phyloP scores from a whole-genome alignment of 1,140 invertebrate species.

The Drosophila melanica region DNA sequence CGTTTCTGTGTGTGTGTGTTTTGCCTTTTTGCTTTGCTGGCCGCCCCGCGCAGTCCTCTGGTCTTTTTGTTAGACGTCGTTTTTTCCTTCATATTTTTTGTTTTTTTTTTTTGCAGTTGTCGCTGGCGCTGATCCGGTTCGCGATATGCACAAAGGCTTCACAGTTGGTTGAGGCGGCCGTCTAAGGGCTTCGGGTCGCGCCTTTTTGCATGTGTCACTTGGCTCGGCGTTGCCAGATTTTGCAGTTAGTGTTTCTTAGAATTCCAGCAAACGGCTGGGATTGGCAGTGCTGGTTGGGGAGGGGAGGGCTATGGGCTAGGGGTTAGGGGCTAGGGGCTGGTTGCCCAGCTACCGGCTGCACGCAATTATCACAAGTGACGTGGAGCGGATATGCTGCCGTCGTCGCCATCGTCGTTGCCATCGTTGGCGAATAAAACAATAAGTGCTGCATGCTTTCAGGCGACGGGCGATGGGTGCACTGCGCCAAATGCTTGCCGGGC shows the following conservation, averaged over 20 bases:
- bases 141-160: constrained; percentile 79
- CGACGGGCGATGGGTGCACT: constrained; percentile 52
- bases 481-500: constrained; percentile 72
- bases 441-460: constrained; percentile 80
- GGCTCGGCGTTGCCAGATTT: constrained; percentile 67
- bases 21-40: constrained; percentile 3
- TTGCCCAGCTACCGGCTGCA: constrained; percentile 65
- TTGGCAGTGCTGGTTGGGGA: background rate
- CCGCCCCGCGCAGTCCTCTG: constrained; percentile 1
- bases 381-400: constrained; percentile 77
- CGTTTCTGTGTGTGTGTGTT: constrained; percentile 1
- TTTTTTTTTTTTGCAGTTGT: constrained; percentile 51
- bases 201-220: constrained; percentile 57
- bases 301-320: too few species aligned
- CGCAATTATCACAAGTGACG: constrained; percentile 82
- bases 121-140: constrained; percentile 74
- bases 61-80: constrained; percentile 43
- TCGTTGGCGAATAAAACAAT: constrained; percentile 74
- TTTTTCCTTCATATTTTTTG: constrained; percentile 24
- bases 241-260: constrained; percentile 61
- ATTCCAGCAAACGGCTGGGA: constrained; percentile 18
- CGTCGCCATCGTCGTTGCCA: constrained; percentile 28
- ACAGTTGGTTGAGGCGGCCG: constrained; percentile 55
- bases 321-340: background rate
- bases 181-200: constrained; percentile 46